A percentile compares a stretch with the other conserved stretches of the same genome.
Conservation (phyloP, 2,888 invertebrate genomes). For the Agriopis leucophaearia region DNA sequence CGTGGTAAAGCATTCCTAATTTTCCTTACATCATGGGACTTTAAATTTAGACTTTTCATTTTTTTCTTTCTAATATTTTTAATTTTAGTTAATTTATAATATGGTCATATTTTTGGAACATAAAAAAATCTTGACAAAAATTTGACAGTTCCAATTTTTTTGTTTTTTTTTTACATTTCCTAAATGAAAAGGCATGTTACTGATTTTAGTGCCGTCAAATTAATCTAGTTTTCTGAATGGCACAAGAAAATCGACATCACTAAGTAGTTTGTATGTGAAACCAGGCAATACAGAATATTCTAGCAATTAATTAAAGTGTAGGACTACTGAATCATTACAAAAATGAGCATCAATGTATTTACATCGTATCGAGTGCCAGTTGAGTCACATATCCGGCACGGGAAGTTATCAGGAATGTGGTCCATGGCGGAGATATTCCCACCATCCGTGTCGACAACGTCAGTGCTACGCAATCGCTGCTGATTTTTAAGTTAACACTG, state of each 20-base stretch:
- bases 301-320: background rate
- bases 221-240: background rate
- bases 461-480: background rate
- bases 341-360: slow-evolving; percentile 51
- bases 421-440: slow-evolving; percentile 69
- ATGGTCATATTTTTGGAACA: too few species aligned
- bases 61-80: too few species aligned
- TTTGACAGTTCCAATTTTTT: too few species aligned
- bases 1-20: too few species aligned
- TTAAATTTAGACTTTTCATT: too few species aligned
- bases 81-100: too few species aligned
- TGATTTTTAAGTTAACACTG: background rate
- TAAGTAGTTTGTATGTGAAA: background rate
- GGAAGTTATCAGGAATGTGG: slow-evolving; percentile 80
- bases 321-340: slow-evolving; percentile 38
- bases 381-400: slow-evolving; percentile 77
- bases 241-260: background rate
- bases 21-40: too few species aligned
- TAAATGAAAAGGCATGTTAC: too few species aligned
- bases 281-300: background rate
- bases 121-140: too few species aligned
- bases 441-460: slow-evolving; percentile 51
- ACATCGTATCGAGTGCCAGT: slow-evolving; percentile 61
- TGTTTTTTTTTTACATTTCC: too few species aligned
- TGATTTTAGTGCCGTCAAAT: too few species aligned